phyloP scores from a whole-genome alignment of 1,140 invertebrate genomes.

The Lethocerus indicus region DNA sequence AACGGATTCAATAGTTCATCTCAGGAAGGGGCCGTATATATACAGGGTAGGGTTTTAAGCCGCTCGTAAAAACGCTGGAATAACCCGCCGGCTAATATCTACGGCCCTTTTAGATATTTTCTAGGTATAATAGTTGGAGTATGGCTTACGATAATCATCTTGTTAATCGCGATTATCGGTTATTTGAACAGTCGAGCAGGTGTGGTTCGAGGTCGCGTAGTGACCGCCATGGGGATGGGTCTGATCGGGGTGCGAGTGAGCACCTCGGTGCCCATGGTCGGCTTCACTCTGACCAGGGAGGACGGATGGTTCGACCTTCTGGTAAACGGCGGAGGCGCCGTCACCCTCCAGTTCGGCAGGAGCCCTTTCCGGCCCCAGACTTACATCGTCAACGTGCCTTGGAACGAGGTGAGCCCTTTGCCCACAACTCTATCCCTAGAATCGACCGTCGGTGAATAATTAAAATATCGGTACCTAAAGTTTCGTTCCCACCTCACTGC shows the following conservation, averaged over 20 bases:
- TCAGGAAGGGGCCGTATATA: too few species aligned
- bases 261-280: constrained; percentile 73
- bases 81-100: too few species aligned
- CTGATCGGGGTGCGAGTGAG: constrained; percentile 87
- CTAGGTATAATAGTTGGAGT: too few species aligned
- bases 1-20: too few species aligned
- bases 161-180: not conserved
- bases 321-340: constrained; percentile 91
- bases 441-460: too few species aligned
- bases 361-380: constrained; percentile 78
- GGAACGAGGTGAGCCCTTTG: constrained; percentile 68
- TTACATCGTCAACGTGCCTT: constrained; percentile 86
- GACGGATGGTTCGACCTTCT: constrained; percentile 92
- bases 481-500: too few species aligned
- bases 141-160: not conserved
- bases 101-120: too few species aligned
- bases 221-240: constrained; percentile 77
- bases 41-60: too few species aligned
- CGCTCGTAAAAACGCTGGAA: too few species aligned
- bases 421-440: not conserved
- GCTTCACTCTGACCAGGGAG: constrained; percentile 81
- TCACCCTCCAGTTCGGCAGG: constrained; percentile 84
- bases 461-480: too few species aligned
- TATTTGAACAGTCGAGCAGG: constrained; percentile 67
- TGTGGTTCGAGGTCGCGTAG: constrained; percentile 84